phyloP scores from a whole-genome alignment of 2,113 vertebrate species.

The Gulo gulo region DNA sequence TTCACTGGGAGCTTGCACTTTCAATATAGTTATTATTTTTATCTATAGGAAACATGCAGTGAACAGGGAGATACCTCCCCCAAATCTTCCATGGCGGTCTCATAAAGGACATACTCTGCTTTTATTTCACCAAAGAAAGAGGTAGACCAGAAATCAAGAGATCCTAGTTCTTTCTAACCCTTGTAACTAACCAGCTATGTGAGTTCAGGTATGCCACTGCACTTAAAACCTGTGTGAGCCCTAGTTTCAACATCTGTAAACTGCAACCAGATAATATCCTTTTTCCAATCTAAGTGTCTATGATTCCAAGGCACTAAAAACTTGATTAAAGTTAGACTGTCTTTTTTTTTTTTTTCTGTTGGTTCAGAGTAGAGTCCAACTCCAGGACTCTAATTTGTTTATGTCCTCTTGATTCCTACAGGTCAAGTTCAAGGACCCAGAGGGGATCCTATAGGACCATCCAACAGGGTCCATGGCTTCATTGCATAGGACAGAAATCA shows the following conservation, averaged over 20 bases:
- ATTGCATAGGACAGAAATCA: neutral
- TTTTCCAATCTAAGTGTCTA: neutral
- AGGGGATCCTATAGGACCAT: neutral
- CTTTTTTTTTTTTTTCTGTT: neutral
- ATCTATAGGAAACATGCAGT: neutral
- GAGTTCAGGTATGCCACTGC: neutral
- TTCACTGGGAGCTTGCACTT: neutral
- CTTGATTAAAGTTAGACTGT: neutral
- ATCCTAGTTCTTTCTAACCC: neutral
- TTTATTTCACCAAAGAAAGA: neutral
- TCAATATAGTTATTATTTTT: neutral
- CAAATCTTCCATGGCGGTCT: neutral
- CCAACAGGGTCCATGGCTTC: neutral
- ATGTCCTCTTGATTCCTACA: neutral
- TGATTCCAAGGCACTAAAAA: neutral
- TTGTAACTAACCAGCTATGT: neutral
- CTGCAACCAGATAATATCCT: neutral
- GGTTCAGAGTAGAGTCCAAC: neutral
- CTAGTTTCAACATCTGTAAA: neutral
- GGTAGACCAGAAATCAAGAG: neutral
- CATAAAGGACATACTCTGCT: neutral
- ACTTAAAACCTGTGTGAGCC: neutral
- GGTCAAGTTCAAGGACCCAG: neutral
- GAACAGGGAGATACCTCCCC: neutral
- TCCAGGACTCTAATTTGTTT: neutral